These are phyloP conservation scores for Ctenochaetus hawaiiensis DNA, from an alignment of 2,797 vertebrate genomes.

Conservation along the genomic window DNA sequence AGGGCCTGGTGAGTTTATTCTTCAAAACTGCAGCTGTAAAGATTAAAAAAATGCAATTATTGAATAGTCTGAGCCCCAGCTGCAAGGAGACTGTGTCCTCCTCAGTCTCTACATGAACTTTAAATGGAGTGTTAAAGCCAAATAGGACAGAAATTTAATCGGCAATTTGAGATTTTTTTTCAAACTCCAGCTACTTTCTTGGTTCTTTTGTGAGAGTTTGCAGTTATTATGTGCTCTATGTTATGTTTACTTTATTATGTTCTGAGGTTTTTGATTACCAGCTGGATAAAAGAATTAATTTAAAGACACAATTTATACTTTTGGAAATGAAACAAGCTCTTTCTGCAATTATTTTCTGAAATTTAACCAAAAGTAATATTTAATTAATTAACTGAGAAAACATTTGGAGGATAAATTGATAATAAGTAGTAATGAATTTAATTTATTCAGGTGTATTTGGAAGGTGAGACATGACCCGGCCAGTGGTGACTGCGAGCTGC, in stretches of 20 bases:
- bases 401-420: background rate
- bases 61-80: background rate
- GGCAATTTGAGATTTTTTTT: no score
- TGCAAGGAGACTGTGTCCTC: background rate
- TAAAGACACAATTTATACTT: background rate
- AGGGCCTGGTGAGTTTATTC: no score
- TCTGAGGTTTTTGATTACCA: background rate
- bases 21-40: no score
- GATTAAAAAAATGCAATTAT: background rate
- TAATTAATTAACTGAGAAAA: background rate
- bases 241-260: no score
- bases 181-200: no score
- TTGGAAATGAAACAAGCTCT: background rate
- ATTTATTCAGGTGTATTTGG: conserved; percentile 24
- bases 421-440: background rate
- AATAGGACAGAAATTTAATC: background rate
- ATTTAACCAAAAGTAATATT: background rate
- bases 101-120: background rate
- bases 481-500: conserved; percentile 48
- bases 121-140: background rate
- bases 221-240: background rate
- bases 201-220: background rate
- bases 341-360: background rate
- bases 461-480: conserved; percentile 45
- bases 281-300: background rate